Conservation (phyloP, 2,113 vertebrate species). For the Acanthisitta chloris region DNA sequence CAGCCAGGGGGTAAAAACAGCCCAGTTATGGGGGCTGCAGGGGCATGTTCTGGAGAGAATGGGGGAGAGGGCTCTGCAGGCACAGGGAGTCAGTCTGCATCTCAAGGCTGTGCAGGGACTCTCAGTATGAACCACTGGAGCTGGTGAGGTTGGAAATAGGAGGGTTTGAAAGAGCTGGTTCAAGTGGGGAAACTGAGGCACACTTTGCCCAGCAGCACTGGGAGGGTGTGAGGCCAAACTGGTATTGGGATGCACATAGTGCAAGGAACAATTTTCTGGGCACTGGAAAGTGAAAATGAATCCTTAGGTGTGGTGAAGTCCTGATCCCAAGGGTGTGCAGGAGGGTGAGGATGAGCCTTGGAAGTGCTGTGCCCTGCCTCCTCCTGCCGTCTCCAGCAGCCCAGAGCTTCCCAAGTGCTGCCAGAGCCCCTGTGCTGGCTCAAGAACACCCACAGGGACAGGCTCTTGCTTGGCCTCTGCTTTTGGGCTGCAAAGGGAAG, state of each 20-base stretch:
- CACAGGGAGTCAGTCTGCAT: neutral
- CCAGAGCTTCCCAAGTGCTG: neutral
- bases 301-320: neutral
- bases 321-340: neutral
- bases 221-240: neutral
- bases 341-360: neutral
- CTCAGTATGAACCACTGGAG: neutral
- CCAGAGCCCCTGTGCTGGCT: accelerated
- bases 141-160: neutral
- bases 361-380: neutral
- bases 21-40: neutral
- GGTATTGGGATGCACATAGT: accelerated
- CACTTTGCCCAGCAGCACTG: accelerated
- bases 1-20: neutral
- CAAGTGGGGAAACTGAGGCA: neutral
- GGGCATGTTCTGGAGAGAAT: neutral
- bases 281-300: neutral
- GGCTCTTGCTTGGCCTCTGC: neutral
- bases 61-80: neutral
- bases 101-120: neutral
- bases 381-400: neutral
- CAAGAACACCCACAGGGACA: neutral
- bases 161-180: neutral
- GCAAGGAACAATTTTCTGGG: neutral
- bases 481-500: neutral